phyloP scores from a whole-genome alignment of 2,888 invertebrate genomes.

The Thelaira solivaga region DNA sequence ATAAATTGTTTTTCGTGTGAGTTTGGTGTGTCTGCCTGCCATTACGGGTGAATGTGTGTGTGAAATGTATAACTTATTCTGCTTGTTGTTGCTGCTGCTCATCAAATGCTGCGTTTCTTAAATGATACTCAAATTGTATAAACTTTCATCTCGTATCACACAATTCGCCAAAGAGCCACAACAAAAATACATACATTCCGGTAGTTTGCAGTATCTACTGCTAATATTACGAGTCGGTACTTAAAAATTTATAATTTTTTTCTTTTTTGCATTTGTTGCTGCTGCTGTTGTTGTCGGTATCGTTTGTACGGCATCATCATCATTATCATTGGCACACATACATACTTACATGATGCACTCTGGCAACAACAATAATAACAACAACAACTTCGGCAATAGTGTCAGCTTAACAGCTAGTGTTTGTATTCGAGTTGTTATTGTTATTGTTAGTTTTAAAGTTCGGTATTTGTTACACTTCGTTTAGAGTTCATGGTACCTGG shows the following conservation, averaged over 20 bases:
- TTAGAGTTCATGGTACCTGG: conserved; percentile 60
- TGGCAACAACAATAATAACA: conserved; percentile 1
- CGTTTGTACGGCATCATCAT: conserved; percentile 39
- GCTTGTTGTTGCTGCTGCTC: conserved; percentile 39
- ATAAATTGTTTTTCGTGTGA: too few species aligned
- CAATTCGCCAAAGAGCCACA: conserved; percentile 44
- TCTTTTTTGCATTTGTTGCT: conserved; percentile 2
- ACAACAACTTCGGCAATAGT: too few species aligned
- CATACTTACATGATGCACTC: conserved; percentile 28
- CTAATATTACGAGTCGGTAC: conserved; percentile 41
- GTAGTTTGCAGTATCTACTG: conserved; percentile 40
- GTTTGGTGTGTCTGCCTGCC: not conserved
- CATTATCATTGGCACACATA: conserved; percentile 11
- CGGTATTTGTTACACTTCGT: conserved; percentile 61
- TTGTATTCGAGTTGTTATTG: conserved; percentile 4
- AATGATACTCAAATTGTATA: conserved; percentile 57
- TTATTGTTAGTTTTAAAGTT: conserved; percentile 50
- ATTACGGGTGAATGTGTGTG: not conserved
- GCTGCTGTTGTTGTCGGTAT: conserved; percentile 10
- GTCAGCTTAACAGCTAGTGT: conserved; percentile 13
- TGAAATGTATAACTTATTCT: not conserved
- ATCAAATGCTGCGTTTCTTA: conserved; percentile 59
- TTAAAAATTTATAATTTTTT: not conserved
- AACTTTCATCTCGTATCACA: conserved; percentile 51
- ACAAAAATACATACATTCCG: conserved; percentile 52